Conservation (phyloP, 2,113 vertebrate genomes). For the Labeo catla region DNA sequence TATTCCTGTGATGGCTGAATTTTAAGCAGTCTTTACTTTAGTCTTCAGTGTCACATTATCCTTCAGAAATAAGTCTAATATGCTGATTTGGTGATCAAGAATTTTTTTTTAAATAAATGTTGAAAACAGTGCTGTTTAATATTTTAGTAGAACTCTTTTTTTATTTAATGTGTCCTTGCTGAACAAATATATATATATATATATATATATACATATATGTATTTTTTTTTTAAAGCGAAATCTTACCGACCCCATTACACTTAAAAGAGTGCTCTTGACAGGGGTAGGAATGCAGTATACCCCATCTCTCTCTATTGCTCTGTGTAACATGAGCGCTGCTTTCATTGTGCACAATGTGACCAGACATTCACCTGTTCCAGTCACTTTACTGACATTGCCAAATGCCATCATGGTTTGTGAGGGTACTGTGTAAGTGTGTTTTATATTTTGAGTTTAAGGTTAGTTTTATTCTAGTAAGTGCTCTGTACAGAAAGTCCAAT, state of each 20-base stretch:
- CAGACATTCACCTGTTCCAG: constrained; percentile 40
- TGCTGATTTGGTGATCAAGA: neutral
- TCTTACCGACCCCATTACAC: neutral
- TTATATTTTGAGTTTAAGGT: neutral
- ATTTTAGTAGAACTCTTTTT: neutral
- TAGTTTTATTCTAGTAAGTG: neutral
- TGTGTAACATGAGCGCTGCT: constrained; percentile 35
- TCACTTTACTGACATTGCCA: constrained; percentile 27
- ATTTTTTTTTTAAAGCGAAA: too few species aligned
- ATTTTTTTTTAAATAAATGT: neutral
- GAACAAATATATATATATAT: too few species aligned
- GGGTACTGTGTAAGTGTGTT: neutral
- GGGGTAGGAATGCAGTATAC: constrained; percentile 3
- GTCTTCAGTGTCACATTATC: neutral
- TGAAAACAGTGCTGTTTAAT: neutral
- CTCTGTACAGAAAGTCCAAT: neutral
- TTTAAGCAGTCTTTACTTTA: neutral
- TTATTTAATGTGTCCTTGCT: neutral
- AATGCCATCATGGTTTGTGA: neutral
- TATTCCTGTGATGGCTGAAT: neutral
- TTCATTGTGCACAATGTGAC: constrained; percentile 28
- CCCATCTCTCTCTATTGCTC: neutral
- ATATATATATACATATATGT: too few species aligned
- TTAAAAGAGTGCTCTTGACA: neutral
- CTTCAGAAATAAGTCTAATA: neutral